A percentile compares a stretch with the other conserved stretches of the same genome.
Conservation (phyloP, 1,140 invertebrate species). For the Zaprionus tsacasi region DNA sequence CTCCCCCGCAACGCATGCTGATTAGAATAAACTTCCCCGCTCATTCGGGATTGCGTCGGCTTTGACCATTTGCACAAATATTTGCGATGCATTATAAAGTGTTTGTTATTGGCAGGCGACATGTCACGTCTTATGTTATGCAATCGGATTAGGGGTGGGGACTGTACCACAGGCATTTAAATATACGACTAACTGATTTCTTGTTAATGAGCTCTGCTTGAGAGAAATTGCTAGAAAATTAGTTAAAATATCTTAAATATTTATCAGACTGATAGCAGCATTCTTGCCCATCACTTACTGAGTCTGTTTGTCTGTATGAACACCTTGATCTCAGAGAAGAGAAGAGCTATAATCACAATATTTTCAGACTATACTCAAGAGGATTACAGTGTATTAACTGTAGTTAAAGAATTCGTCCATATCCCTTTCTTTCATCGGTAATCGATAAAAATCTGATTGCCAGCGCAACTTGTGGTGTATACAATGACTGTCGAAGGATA, state of each 20-base stretch:
- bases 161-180: neutral
- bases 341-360: too few species aligned
- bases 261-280: too few species aligned
- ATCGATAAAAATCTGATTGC: too few species aligned
- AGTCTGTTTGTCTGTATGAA: too few species aligned
- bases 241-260: neutral
- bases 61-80: conserved; percentile 55
- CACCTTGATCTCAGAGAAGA: too few species aligned
- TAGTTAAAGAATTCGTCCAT: too few species aligned
- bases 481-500: too few species aligned
- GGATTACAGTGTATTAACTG: too few species aligned
- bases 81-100: conserved; percentile 65
- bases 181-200: neutral
- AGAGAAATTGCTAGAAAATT: neutral
- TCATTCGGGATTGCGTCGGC: conserved; percentile 12
- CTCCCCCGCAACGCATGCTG: conserved; percentile 15
- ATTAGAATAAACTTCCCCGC: conserved; percentile 56
- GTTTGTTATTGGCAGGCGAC: conserved; percentile 55
- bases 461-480: too few species aligned
- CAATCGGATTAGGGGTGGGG: conserved; percentile 55
- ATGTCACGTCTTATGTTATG: conserved; percentile 31
- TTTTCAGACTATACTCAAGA: too few species aligned
- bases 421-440: too few species aligned
- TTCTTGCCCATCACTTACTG: too few species aligned
- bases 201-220: neutral